Evolutionary conservation across 30 jellyfish, hydroid and myxozoan species (phyloP), one percentile per base, ranked within the genome.

Genomic region (Morbakka virulenta): DNA sequence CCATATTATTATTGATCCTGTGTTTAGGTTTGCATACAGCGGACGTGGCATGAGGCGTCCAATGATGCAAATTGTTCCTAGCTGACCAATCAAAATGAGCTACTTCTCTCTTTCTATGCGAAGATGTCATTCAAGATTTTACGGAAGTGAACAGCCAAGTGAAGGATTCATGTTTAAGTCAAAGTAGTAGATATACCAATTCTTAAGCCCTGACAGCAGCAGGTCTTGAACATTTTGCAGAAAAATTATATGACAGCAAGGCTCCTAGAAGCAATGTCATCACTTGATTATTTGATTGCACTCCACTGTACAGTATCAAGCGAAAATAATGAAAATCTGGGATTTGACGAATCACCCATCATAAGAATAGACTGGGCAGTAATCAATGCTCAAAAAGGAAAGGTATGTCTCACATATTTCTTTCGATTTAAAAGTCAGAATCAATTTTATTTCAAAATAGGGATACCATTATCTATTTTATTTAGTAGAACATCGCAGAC

Each of bases 331-430:
- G 94, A 87, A 17, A 28, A 50, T 67, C 78, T 87, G 12, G 96
- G 96, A 2, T 78, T 85, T 29, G 96, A 87, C 47, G 96, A 87
- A 65, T 62, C 96, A 21, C 80, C 84, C 2, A 70, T 87, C 71
- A 31, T 69, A 1, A 51, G 50, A n/a, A 87, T 87, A 1, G 62
- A 80, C 29, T 57, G 86, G 81, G 79, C 28, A 0, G 50, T 87
- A 23, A 50, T 87, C 6, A 88, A 87, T 72, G 36, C 77, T n/a
- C 61, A 41, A 36, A 52, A 50, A 24, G 76, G 57, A 33, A 68
- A 85, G 84, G 95, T 85, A 85, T 28, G 72, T 6, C 17, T 6
- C 13, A 41, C 17, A 41, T 41, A 41, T 6, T 41, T 9, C 9
- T 41, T 41, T 6, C 57, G n/a, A n/a, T n/a, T n/a, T n/a, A n/a